A percentile compares a stretch with the other conserved stretches of the same genome.
Conservation (phyloP, 1,140 invertebrate genomes). For the Rhagoletis zephyria region DNA sequence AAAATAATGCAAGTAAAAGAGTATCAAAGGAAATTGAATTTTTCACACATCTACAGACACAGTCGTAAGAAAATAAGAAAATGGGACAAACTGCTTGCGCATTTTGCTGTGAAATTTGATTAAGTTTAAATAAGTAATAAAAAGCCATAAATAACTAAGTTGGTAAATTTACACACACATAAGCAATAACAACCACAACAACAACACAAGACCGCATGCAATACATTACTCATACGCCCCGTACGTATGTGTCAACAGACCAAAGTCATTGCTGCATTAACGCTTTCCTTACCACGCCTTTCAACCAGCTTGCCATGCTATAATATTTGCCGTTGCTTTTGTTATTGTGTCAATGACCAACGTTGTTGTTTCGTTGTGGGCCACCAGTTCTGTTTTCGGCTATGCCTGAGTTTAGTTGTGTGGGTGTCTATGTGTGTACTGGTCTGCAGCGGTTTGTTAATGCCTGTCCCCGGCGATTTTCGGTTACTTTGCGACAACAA, state of each 20-base stretch:
- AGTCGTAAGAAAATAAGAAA: not conserved
- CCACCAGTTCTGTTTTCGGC: slow-evolving; percentile 26
- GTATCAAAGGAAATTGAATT: slow-evolving; percentile 47
- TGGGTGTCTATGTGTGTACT: slow-evolving; percentile 54
- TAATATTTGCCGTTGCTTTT: slow-evolving; percentile 7
- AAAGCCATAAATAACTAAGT: slow-evolving; percentile 1
- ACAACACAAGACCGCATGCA: too few relatives aligned
- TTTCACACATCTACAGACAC: slow-evolving; percentile 2
- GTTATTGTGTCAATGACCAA: slow-evolving; percentile 27
- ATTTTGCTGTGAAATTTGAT: slow-evolving; percentile 40
- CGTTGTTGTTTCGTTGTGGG: slow-evolving; percentile 16
- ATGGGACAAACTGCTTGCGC: not conserved
- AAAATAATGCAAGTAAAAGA: not conserved
- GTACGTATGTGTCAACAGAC: not conserved
- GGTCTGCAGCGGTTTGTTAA: slow-evolving; percentile 53
- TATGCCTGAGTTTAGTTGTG: slow-evolving; percentile 47
- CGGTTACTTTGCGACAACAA: slow-evolving; percentile 59
- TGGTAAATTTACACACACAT: slow-evolving; percentile 12
- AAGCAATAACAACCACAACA: slow-evolving; percentile 1
- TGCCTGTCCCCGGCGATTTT: slow-evolving; percentile 49
- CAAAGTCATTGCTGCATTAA: not conserved
- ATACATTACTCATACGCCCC: slow-evolving; percentile 8
- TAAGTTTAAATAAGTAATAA: slow-evolving; percentile 51
- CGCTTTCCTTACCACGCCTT: not conserved
- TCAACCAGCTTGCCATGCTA: not conserved